Evolutionary conservation across 2,113 vertebrate genomes (phyloP).

Genomic region (Varanus salvator): DNA sequence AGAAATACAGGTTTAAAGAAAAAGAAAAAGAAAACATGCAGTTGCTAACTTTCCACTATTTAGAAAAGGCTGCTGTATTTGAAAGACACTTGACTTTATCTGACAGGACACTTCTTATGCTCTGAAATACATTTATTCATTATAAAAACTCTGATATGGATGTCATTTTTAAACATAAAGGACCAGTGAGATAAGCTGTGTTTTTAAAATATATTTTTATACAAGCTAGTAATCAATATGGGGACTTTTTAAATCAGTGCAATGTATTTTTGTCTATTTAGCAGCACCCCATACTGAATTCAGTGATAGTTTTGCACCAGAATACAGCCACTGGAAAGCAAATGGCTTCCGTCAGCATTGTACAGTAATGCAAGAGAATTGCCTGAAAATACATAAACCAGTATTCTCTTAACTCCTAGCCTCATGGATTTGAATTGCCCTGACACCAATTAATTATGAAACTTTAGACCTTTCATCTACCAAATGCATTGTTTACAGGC

Average conservation of each 20-base stretch:
- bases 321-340: not conserved
- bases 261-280: not conserved
- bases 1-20: not conserved
- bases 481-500: conserved; percentile 48
- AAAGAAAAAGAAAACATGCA: not conserved
- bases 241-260: not conserved
- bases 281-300: not conserved
- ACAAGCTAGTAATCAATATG: no score
- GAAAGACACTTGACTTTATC: no score
- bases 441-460: not conserved
- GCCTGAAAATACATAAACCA: not conserved
- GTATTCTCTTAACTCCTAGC: not conserved
- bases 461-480: not conserved
- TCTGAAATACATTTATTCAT: no score
- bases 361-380: not conserved
- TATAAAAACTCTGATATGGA: no score
- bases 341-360: no score
- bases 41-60: no score
- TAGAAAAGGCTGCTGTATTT: no score
- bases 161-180: no score
- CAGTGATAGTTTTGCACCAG: no score
- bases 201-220: no score
- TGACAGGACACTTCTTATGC: no score
- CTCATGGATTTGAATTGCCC: not conserved
- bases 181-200: not conserved